phyloP scores from a whole-genome alignment of 1,140 invertebrate species.

The Listronotus bonariensis region DNA sequence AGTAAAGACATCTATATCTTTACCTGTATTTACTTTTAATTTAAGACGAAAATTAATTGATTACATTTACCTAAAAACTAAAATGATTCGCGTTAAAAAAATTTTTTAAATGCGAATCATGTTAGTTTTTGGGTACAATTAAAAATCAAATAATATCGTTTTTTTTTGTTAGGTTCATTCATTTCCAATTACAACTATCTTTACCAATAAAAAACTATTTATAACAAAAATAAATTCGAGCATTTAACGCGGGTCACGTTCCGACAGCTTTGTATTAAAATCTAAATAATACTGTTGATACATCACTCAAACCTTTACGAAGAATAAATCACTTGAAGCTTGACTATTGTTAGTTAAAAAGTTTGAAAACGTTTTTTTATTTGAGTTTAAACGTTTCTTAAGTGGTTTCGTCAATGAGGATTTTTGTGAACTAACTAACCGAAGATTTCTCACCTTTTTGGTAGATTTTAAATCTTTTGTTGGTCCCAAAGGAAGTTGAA shows the following conservation, averaged over 20 bases:
- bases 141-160: no score
- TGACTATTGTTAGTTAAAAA: neutral
- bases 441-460: neutral
- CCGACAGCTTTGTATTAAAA: neutral
- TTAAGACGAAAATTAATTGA: no score
- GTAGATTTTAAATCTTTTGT: neutral
- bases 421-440: neutral
- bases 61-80: no score
- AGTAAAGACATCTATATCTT: no score
- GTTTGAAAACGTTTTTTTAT: no score
- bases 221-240: neutral
- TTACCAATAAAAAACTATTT: neutral
- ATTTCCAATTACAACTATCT: neutral
- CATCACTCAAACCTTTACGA: neutral
- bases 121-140: no score
- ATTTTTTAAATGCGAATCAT: no score
- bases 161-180: no score
- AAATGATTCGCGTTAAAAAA: no score
- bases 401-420: slow-evolving; percentile 5
- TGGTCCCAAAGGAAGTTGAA: neutral
- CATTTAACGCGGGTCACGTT: neutral
- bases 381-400: neutral
- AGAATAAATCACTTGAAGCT: neutral
- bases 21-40: no score
- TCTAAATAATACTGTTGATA: slow-evolving; percentile 7